phyloP scores from a whole-genome alignment of 2,888 invertebrate genomes.

The Allygus modestus region DNA sequence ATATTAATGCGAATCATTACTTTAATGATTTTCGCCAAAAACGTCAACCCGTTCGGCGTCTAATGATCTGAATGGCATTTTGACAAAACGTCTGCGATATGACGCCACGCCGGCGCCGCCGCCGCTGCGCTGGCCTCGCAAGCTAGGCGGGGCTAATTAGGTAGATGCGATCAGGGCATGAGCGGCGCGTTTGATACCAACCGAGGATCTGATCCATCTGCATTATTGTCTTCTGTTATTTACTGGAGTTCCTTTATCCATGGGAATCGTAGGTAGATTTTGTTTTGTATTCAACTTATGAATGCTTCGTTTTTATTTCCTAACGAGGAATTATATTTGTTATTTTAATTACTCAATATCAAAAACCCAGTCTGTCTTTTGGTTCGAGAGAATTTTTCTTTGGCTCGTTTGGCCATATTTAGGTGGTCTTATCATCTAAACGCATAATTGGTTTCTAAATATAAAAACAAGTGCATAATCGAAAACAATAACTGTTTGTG shows the following conservation, averaged over 20 bases:
- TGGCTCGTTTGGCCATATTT: no score
- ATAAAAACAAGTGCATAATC: no score
- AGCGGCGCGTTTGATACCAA: not conserved
- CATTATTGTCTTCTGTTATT: slow-evolving; percentile 11
- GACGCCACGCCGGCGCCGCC: not conserved
- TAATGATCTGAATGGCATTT: slow-evolving; percentile 16
- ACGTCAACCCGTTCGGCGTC: not conserved
- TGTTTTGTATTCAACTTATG: not conserved
- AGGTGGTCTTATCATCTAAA: no score
- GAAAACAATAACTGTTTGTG: no score
- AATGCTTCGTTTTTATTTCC: not conserved
- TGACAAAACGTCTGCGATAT: slow-evolving; percentile 23
- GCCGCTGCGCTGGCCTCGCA: not conserved
- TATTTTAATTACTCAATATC: not conserved
- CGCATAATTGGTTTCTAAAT: no score
- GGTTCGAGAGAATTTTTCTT: no score
- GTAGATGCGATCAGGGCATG: not conserved
- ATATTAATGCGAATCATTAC: slow-evolving; percentile 21
- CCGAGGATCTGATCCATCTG: not conserved
- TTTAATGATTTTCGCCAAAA: slow-evolving; percentile 30
- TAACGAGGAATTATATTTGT: not conserved
- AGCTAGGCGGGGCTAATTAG: not conserved
- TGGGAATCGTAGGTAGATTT: not conserved
- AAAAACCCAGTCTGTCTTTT: no score
- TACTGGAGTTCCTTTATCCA: slow-evolving; percentile 1